phyloP scores from a whole-genome alignment of 2,888 invertebrate genomes.

The Lasioglossum figueresi region DNA sequence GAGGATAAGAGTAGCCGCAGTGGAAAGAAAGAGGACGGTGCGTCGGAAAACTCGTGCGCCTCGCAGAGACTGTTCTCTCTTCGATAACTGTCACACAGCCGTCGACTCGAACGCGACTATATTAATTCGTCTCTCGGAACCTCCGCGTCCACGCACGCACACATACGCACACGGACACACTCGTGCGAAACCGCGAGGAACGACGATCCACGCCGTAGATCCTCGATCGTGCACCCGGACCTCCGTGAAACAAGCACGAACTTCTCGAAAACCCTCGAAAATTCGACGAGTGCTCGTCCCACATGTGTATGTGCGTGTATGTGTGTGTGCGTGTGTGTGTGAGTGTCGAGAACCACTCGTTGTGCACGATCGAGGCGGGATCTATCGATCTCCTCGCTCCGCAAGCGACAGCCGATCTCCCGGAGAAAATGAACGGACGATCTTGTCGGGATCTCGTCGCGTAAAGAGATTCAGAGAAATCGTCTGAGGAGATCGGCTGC shows the following conservation, averaged over 20 bases:
- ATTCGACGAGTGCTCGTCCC: neutral
- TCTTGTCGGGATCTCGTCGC: neutral
- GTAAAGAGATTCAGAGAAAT: neutral
- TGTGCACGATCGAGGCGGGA: constrained; percentile 36
- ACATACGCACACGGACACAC: neutral
- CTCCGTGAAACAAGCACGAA: neutral
- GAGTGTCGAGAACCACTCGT: neutral
- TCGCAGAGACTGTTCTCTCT: constrained; percentile 45
- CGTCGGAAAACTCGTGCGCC: constrained; percentile 24
- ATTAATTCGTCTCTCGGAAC: constrained; percentile 30
- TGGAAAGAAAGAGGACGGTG: constrained; percentile 15
- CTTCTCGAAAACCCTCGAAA: neutral
- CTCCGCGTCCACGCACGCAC: neutral
- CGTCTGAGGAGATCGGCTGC: constrained; percentile 7
- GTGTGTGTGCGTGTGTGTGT: neutral
- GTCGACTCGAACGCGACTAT: constrained; percentile 47
- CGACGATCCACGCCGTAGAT: neutral
- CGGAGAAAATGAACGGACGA: neutral
- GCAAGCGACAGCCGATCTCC: neutral
- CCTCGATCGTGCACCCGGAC: constrained; percentile 38
- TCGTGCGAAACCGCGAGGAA: neutral
- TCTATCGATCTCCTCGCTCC: constrained; percentile 6
- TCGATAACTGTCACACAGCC: neutral
- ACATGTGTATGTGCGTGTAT: neutral
- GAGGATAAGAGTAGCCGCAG: constrained; percentile 33